Evolutionary conservation across 2,113 vertebrate species (phyloP).

Genomic region (Hassar affinis): DNA sequence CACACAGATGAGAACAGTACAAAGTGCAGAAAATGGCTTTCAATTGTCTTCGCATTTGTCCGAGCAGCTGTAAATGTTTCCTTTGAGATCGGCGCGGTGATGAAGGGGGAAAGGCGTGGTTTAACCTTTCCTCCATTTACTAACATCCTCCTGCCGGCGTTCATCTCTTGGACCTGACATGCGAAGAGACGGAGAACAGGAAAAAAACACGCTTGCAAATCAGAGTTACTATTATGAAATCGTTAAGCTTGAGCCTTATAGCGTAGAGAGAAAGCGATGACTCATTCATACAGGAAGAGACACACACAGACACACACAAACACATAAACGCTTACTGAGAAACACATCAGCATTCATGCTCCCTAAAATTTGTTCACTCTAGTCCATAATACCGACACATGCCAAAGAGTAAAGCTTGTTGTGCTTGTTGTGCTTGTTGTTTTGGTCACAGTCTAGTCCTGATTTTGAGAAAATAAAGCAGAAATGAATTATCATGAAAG

Average conservation of each 20-base stretch:
- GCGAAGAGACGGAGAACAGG: neutral
- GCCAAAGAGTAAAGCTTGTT: no score
- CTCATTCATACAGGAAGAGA: neutral
- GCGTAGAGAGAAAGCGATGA: neutral
- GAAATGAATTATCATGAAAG: neutral
- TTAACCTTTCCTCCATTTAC: neutral
- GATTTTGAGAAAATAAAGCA: neutral
- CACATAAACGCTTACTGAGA: neutral
- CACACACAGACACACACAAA: neutral
- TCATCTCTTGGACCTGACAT: neutral
- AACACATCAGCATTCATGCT: neutral
- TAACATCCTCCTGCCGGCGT: neutral
- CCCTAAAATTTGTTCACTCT: neutral
- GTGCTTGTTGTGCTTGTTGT: no score
- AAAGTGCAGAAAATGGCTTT: constrained; percentile 39
- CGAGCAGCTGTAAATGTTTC: neutral
- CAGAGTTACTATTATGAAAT: neutral
- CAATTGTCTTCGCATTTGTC: neutral
- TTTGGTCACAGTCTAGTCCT: neutral
- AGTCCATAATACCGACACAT: neutral
- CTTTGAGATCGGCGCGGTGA: neutral
- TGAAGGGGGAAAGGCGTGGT: neutral
- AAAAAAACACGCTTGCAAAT: neutral
- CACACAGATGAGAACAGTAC: constrained; percentile 45
- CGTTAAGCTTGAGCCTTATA: neutral